Percentiles rank a stretch among this genome's conserved stretches.
Conservation (phyloP, 2,888 invertebrate genomes). For the Rhogogaster chlorosoma region DNA sequence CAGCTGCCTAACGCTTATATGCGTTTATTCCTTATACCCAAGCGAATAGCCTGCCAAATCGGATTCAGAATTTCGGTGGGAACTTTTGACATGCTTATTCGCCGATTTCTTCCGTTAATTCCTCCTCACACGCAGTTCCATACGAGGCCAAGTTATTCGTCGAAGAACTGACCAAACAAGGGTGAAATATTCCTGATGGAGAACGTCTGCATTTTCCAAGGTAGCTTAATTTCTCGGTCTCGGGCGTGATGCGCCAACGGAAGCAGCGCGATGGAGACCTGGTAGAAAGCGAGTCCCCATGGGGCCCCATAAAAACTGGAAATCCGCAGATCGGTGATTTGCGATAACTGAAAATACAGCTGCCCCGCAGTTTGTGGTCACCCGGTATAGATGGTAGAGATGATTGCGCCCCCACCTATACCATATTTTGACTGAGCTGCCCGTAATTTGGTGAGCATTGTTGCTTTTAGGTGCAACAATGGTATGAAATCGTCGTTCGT, state of each 20-base stretch:
- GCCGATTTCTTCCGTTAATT: not conserved
- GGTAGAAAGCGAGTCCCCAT: conserved; percentile 50
- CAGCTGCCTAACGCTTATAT: conserved; percentile 74
- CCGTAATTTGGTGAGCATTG: conserved; percentile 75
- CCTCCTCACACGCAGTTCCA: not conserved
- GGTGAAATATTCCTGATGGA: not conserved
- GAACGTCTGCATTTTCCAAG: not conserved
- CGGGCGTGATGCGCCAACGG: conserved; percentile 28
- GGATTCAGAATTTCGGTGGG: conserved; percentile 3
- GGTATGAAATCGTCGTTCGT: conserved; percentile 37
- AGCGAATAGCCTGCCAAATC: conserved; percentile 1
- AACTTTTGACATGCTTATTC: not conserved
- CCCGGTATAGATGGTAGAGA: conserved; percentile 65
- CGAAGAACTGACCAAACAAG: not conserved
- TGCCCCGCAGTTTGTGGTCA: conserved; percentile 74
- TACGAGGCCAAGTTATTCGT: not conserved
- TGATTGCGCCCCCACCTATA: conserved; percentile 61
- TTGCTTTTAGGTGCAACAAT: conserved; percentile 62
- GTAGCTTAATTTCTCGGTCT: not conserved
- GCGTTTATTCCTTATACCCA: conserved; percentile 51
- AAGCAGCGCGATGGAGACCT: conserved; percentile 22
- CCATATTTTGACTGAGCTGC: conserved; percentile 74
- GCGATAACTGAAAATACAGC: conserved; percentile 76
- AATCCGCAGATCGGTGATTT: conserved; percentile 75
- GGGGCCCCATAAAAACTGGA: conserved; percentile 65